Evolutionary conservation across 2,113 vertebrate species (phyloP), one percentile per base, ranked within the genome.

Genomic region (Thryonomys swinderianus): DNA sequence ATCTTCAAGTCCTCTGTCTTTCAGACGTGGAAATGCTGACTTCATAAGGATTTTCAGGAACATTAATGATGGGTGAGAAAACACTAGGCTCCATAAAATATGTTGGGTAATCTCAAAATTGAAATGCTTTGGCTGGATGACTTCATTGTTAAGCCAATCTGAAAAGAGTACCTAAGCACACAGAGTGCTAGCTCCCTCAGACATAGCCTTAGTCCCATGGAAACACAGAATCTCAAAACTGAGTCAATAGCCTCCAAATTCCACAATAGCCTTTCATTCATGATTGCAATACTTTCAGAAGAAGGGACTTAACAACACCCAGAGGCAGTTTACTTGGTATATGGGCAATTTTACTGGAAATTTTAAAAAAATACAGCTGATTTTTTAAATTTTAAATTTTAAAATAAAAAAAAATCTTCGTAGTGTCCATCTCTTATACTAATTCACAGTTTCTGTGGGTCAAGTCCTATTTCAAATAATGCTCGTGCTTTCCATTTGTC

Each of bases 1-100:
- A 59, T 53, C 57, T 34, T 90, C 74, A 66, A 81, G 25, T 62
- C 85, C n/a, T 90, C 93, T 55, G 25, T 95, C 86, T 57, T 76
- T 42, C 34, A 57, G 74, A 69, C 64, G 51, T 45, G 55, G 55
- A 6, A 55, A 45, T 66, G 66, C 42, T 37, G 78, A 55, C 48
- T 93, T 93, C 59, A 20, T 23, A 34, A 59, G 34, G 45, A 51
- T 62, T 32, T 79, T 62, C 59, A 66, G 62, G 30, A 82, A 67
- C 32, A 51, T 57, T 76, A 73, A 81, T 45, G 42, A 76, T 45
- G 59, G 74, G 89, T 85, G 61, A 74, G 48, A 88, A 94, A 76
- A 88, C 34, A 88, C 66, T 55, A 45, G 12, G 51, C 37, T 45
- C 61, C 64, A 73, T n/a, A 79, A 88, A 89, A 83, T 64, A 53